Evolutionary conservation across 2,888 invertebrate species (phyloP).

Genomic region (Rhingia rostrata): DNA sequence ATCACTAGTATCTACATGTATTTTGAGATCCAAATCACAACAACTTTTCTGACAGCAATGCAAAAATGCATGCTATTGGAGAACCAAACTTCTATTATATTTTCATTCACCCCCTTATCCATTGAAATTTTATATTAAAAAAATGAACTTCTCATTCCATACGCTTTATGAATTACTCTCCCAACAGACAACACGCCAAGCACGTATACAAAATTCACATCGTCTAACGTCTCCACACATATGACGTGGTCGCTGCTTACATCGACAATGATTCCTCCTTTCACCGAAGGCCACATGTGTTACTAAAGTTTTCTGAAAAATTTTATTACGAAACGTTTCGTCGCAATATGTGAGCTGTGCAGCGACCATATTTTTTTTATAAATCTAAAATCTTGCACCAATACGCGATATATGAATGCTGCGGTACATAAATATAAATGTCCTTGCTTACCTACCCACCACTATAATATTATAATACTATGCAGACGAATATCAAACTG

Average conservation of each 20-base stretch:
- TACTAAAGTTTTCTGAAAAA: conserved; percentile 68
- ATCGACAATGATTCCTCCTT: conserved; percentile 51
- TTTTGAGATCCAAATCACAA: no score
- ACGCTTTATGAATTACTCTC: no score
- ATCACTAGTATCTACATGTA: no score
- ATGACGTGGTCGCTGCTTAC: conserved; percentile 9
- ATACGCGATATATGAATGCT: conserved; percentile 38
- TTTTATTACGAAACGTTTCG: conserved; percentile 71
- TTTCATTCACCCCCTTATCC: no score
- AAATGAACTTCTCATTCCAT: no score
- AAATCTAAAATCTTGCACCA: conserved; percentile 69
- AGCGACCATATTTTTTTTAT: conserved; percentile 41
- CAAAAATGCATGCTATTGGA: no score
- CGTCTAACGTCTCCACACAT: not conserved
- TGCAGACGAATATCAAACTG: not conserved
- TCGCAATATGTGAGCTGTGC: conserved; percentile 66
- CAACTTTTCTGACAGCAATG: no score
- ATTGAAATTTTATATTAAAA: no score
- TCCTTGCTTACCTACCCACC: conserved; percentile 7
- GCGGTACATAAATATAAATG: conserved; percentile 60
- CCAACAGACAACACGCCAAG: no score
- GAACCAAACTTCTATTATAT: no score
- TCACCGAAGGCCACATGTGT: conserved; percentile 62
- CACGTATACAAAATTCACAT: no score
- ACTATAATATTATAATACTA: not conserved